phyloP scores from a whole-genome alignment of 2,113 vertebrate species.

The Erpornis zantholeuca region DNA sequence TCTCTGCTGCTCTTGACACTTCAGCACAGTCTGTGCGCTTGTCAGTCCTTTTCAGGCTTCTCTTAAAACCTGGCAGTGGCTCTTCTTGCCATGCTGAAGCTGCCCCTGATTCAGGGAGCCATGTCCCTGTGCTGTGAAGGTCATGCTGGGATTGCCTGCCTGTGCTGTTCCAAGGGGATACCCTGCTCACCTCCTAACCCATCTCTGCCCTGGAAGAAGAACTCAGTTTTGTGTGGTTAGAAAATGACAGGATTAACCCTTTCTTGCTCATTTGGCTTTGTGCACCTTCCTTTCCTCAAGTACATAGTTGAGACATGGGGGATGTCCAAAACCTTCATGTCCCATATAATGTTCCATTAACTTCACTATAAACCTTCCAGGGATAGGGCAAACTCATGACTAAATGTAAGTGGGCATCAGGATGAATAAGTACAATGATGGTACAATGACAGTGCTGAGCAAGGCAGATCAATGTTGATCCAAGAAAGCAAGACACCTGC shows the following conservation, averaged over 20 bases:
- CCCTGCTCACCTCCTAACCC: neutral
- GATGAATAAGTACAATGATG: neutral
- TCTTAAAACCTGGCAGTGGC: neutral
- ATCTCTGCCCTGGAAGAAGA: neutral
- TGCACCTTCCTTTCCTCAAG: neutral
- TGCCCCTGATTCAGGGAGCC: neutral
- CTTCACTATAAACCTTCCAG: neutral
- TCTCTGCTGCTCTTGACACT: fast-evolving
- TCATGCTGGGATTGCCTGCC: neutral
- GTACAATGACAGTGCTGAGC: neutral
- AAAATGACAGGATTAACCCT: neutral
- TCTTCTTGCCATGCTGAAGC: neutral
- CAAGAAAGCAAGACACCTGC: neutral
- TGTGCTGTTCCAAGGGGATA: neutral
- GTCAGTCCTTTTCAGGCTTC: neutral
- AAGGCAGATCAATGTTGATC: neutral
- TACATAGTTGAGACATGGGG: neutral
- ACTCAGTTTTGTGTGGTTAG: neutral
- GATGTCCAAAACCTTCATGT: neutral
- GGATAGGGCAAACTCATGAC: neutral
- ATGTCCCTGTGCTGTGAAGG: neutral
- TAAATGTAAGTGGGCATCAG: neutral
- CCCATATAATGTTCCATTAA: neutral
- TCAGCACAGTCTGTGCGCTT: fast-evolving
- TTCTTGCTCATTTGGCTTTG: neutral